Evolutionary conservation across 1,140 invertebrate species (phyloP), one percentile per base, ranked within the genome.

Genomic region (Hydropsyche tenuis): DNA sequence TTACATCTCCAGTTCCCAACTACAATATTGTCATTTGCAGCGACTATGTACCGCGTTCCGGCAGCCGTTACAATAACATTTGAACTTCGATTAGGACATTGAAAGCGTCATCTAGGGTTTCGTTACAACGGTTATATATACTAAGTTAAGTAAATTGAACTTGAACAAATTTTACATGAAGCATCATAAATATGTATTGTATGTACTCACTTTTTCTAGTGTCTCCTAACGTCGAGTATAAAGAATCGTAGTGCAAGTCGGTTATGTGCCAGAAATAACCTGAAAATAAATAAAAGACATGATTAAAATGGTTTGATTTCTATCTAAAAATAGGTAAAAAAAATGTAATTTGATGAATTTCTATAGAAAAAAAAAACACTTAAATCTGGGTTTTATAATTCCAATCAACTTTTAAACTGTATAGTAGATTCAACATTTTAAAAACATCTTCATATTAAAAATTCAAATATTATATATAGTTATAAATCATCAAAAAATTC

Each of bases 211-310:
- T 88, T 86, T 86, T 89, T 81, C 86, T 86, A 76, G 87, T 87
- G 80, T 94, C 91, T 75, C 90, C 91, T 73, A 89, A 86, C 27
- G 86, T 86, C 74, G 90, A 91, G 81, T 94, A 96, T 51, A 90
- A 87, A 6, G 90, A 89, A 80, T 96, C 93, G 84, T 94, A 93
- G 83, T 96, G 94, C 76, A 96, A 90, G 82, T 96, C 94, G 56
- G 93, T 95, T 77, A 96, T 93, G 82, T 96, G 94, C 94, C 94
- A 96, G 86, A 96, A 96, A 82, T 92, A 93, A 77, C 93, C 94
- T 95, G 88, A 16, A 90, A n/a, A 92, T 80, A 86, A 84, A 81
- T 77, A 80, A 79, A 79, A 71, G 78, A 75, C n/a, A n/a, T n/a
- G n/a, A n/a, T n/a, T n/a, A n/a, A n/a, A n/a, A n/a, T n/a, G n/a